These are phyloP conservation scores for Alsophila aescularia DNA, from an alignment of 2,888 invertebrate genomes.

Conservation along the genomic window DNA sequence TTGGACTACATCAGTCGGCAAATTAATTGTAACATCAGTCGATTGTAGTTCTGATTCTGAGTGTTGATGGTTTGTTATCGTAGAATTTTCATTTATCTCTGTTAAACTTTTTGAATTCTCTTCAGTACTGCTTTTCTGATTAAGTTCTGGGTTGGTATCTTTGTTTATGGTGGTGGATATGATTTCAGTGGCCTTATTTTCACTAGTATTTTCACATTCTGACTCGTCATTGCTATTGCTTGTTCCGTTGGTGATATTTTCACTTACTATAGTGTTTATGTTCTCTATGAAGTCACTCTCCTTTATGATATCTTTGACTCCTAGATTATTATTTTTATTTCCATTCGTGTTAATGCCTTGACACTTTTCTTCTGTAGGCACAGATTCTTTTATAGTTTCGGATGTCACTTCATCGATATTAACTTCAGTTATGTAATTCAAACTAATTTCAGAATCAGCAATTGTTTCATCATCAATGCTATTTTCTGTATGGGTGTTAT, in stretches of 20 bases:
- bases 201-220: neutral
- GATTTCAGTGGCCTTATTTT: neutral
- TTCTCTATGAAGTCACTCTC: neutral
- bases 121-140: neutral
- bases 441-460: constrained; percentile 10
- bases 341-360: neutral
- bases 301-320: neutral
- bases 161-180: neutral
- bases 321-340: neutral
- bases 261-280: neutral
- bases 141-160: neutral
- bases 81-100: neutral
- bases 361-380: neutral
- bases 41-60: neutral
- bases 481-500: constrained; percentile 47
- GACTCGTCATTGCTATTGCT: neutral
- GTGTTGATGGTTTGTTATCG: neutral
- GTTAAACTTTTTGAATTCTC: neutral
- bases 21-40: neutral
- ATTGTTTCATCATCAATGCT: constrained; percentile 34
- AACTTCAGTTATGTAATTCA: neutral
- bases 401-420: neutral
- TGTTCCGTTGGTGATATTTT: constrained; percentile 1
- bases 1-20: neutral
- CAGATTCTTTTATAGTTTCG: neutral